These are phyloP conservation scores for Leptinotarsa juncta DNA, from an alignment of 2,888 invertebrate species.

Conservation along the genomic window DNA sequence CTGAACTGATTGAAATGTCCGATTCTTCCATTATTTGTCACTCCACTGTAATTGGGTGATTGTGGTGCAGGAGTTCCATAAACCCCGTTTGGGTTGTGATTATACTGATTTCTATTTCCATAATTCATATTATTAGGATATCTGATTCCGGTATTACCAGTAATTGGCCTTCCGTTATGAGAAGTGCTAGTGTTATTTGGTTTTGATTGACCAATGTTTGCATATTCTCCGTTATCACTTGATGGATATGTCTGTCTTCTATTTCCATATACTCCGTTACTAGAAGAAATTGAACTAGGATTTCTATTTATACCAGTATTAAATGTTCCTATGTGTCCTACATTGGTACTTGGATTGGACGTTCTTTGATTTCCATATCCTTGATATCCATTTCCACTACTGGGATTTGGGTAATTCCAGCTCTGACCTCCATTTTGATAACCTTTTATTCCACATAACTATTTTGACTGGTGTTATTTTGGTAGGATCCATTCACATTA, in stretches of 20 bases:
- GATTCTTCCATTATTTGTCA: not conserved
- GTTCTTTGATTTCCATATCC: not conserved
- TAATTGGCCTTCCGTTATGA: not conserved
- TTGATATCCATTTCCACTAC: not conserved
- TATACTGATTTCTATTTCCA: not conserved
- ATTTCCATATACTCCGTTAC: slow-evolving; percentile 1
- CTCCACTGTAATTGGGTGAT: not conserved
- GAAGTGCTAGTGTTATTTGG: not conserved
- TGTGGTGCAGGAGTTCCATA: not conserved
- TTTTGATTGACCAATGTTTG: slow-evolving; percentile 1
- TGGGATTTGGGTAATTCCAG: not conserved
- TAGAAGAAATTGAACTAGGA: not conserved
- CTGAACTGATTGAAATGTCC: not conserved
- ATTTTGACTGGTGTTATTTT: not conserved
- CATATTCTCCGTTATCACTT: slow-evolving; percentile 6
- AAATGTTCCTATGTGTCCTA: not conserved
- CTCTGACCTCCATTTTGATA: not conserved
- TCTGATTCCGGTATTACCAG: not conserved
- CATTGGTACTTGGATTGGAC: not conserved
- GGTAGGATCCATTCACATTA: slow-evolving; percentile 3
- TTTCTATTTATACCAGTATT: not conserved
- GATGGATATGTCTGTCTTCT: not conserved
- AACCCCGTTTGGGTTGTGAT: not conserved
- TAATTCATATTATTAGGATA: not conserved
- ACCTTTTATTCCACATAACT: not conserved